Conservation (phyloP, 1,140 invertebrate genomes). For the Oryctes rhinoceros region DNA sequence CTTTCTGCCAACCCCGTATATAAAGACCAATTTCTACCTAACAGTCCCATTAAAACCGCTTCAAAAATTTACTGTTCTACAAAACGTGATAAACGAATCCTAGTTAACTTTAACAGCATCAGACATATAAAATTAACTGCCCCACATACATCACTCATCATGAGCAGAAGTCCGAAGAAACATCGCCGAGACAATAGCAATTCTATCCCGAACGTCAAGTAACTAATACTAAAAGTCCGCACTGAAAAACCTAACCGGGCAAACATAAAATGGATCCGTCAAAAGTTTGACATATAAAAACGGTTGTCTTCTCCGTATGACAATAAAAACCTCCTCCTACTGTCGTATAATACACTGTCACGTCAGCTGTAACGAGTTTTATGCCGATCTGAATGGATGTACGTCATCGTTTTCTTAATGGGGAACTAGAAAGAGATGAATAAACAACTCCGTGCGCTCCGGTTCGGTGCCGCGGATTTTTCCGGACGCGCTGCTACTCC, state of each 20-base stretch:
- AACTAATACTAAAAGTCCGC: slow-evolving; percentile 43
- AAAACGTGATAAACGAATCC: too few species aligned
- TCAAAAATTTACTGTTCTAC: too few species aligned
- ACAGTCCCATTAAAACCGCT: too few species aligned
- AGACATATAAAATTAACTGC: slow-evolving; percentile 11
- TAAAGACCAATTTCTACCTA: too few species aligned
- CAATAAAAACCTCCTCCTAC: slow-evolving; percentile 46
- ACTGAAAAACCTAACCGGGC: slow-evolving; percentile 38
- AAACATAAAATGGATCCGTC: slow-evolving; percentile 47
- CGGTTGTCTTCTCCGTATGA: slow-evolving; percentile 49
- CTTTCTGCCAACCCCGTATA: too few species aligned
- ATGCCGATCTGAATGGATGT: slow-evolving; percentile 38
- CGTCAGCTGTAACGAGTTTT: slow-evolving; percentile 45
- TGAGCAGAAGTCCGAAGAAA: not conserved
- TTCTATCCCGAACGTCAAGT: not conserved
- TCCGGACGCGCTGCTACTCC: not conserved
- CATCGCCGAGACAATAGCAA: slow-evolving; percentile 29
- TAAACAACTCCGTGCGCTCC: slow-evolving; percentile 15
- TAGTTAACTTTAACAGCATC: too few species aligned
- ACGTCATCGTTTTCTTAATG: slow-evolving; percentile 38
- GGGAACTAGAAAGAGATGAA: slow-evolving; percentile 28
- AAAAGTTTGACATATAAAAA: slow-evolving; percentile 51
- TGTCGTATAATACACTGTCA: slow-evolving; percentile 50
- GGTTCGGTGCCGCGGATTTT: slow-evolving; percentile 3
- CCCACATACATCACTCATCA: not conserved